Evolutionary conservation across 2,797 vertebrate species (phyloP).

Genomic region (Carapus acus): DNA sequence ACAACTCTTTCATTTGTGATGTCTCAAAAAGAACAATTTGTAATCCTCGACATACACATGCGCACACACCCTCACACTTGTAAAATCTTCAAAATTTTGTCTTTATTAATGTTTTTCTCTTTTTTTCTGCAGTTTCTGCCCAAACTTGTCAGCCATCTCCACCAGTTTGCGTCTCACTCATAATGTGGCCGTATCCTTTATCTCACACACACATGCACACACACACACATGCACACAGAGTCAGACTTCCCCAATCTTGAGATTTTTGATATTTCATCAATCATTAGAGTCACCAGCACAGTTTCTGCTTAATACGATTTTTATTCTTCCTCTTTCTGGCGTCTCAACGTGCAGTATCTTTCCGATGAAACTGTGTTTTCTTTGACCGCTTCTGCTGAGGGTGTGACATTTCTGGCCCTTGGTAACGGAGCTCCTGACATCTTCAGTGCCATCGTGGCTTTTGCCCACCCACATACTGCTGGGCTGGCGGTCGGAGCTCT

Average conservation of each 20-base stretch:
- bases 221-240: too few species aligned
- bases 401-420: constrained; percentile 94
- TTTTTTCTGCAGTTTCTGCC: constrained; percentile 83
- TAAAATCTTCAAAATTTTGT: not conserved
- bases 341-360: not conserved
- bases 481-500: constrained; percentile 88
- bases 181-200: constrained; percentile 97
- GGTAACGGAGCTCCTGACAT: constrained; percentile 95
- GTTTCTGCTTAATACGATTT: not conserved
- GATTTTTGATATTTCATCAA: not conserved
- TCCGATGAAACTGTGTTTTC: constrained; percentile 37
- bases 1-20: too few species aligned
- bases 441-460: constrained; percentile 92
- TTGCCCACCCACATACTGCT: constrained; percentile 85
- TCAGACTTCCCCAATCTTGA: too few species aligned
- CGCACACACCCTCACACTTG: not conserved
- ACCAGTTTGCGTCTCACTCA: constrained; percentile 84
- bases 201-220: not conserved
- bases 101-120: not conserved
- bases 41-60: not conserved
- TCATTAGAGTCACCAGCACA: too few species aligned
- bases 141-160: constrained; percentile 91
- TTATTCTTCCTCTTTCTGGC: not conserved
- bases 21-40: too few species aligned
- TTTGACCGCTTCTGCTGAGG: constrained; percentile 76